phyloP scores from a whole-genome alignment of 2,888 invertebrate species.

The Myopa testacea region DNA sequence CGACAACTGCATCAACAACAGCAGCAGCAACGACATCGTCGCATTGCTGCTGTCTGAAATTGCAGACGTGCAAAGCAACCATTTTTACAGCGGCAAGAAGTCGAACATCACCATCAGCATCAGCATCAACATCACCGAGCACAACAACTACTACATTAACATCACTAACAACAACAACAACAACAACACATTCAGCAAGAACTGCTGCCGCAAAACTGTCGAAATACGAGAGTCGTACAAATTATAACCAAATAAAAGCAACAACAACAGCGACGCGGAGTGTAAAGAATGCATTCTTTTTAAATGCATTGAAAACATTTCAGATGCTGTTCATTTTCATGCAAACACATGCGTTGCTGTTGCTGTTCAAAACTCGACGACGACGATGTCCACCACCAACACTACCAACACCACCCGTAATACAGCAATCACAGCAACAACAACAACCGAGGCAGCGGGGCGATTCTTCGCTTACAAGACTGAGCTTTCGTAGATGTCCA shows the following conservation, averaged over 20 bases:
- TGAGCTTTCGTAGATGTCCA: conserved; percentile 30
- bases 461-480: conserved; percentile 26
- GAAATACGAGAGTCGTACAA: conserved; percentile 16
- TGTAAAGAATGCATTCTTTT: conserved; percentile 33
- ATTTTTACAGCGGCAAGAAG: conserved; percentile 35
- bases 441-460: not conserved
- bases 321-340: conserved; percentile 49
- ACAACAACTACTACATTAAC: conserved; percentile 38
- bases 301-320: conserved; percentile 49
- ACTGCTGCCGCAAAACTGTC: not conserved
- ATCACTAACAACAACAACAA: conserved; percentile 38
- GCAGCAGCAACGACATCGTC: not conserved
- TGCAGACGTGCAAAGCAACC: conserved; percentile 44
- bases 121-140: conserved; percentile 24
- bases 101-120: conserved; percentile 28
- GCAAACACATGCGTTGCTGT: conserved; percentile 47
- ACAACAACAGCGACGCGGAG: conserved; percentile 41
- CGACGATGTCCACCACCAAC: conserved; percentile 12
- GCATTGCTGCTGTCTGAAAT: conserved; percentile 17
- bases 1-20: conserved; percentile 13
- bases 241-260: conserved; percentile 35
- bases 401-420: not conserved
- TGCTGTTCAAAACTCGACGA: not conserved
- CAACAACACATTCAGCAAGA: conserved; percentile 19
- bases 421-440: conserved; percentile 11